Evolutionary conservation across 2,113 vertebrate genomes (phyloP).

Genomic region (Oncorhynchus tshawytscha): DNA sequence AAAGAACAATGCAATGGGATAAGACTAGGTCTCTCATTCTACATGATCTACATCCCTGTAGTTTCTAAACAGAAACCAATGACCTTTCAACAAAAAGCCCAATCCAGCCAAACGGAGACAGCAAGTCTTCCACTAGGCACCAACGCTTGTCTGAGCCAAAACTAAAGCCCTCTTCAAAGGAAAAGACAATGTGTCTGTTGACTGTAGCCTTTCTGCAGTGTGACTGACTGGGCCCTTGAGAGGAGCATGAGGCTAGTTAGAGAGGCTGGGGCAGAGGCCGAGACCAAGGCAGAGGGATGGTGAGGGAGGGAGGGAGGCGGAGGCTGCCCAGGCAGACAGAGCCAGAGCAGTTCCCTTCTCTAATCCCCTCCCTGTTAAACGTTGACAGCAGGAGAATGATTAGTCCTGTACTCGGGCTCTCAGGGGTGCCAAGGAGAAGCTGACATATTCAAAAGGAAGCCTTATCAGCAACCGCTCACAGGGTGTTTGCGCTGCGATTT

Average conservation of each 20-base stretch:
- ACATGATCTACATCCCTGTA: neutral
- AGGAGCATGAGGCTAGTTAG: too few relatives aligned
- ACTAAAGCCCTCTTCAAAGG: too few relatives aligned
- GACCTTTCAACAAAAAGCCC: neutral
- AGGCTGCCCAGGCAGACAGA: neutral
- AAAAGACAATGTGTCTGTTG: too few relatives aligned
- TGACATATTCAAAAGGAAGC: constrained; percentile 4
- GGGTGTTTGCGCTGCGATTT: neutral
- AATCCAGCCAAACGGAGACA: neutral
- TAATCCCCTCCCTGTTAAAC: constrained; percentile 10
- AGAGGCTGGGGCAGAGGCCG: too few relatives aligned
- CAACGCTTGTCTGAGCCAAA: too few relatives aligned
- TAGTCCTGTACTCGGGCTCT: neutral
- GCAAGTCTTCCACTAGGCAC: neutral
- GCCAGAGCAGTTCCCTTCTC: neutral
- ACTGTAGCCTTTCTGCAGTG: too few relatives aligned
- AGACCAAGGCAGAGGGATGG: too few relatives aligned
- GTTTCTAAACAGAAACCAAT: neutral
- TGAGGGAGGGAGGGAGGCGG: too few relatives aligned
- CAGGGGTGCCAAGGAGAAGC: constrained; percentile 8
- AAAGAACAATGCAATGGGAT: neutral
- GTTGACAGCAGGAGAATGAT: constrained; percentile 1
- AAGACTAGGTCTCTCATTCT: neutral
- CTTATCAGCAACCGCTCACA: constrained; percentile 8
- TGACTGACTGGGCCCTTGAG: too few relatives aligned